Evolutionary conservation across 2,888 invertebrate genomes (phyloP), one percentile per base, ranked within the genome.

Genomic region (Apamea anceps): DNA sequence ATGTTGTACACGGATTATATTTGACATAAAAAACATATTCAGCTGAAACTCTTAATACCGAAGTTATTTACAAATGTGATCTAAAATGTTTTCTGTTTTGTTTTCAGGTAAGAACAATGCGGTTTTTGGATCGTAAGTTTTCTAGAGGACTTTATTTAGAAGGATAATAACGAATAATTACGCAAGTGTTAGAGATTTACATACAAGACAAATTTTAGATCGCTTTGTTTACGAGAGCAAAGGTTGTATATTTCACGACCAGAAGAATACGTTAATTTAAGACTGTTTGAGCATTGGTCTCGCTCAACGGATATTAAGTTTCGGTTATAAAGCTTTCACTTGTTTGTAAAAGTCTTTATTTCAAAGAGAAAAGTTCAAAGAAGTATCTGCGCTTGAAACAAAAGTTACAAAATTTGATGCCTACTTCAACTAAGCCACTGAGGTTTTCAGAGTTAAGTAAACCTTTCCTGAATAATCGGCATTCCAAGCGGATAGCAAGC

Each of bases 31-130:
- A 57, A 75, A 54, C 48, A 42, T 37, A 67, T 67, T 7, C 32
- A 67, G 51, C 48, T 82, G 37, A 83, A 82, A 54, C 62, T 68
- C 42, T 60, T 62, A 37, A 71, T 73, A 37, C 37, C 18, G 12
- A 48, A 15, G 10, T 48, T 73, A 2, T 62, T 42, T 48, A 32
- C 32, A 54, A 71, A 54, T 70, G 62, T 66, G 7, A 32, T 42
- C 54, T 76, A 28, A 77, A 75, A 63, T 71, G 18, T 67, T 63
- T 78, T 76, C 6, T 77, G 45, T 85, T 79, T 85, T 82, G 73
- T 78, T 83, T 72, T 67, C 88, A 87, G 86, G 86, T 88, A 87
- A 87, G 88, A 63, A 62, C 63, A 45, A 28, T 68, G 48, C 42
- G 45, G 54, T 51, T 51, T 75, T 54, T 62, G 37, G 15, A 66